Evolutionary conservation across 2,888 invertebrate species (phyloP).

Genomic region (Eupeodes luniger): DNA sequence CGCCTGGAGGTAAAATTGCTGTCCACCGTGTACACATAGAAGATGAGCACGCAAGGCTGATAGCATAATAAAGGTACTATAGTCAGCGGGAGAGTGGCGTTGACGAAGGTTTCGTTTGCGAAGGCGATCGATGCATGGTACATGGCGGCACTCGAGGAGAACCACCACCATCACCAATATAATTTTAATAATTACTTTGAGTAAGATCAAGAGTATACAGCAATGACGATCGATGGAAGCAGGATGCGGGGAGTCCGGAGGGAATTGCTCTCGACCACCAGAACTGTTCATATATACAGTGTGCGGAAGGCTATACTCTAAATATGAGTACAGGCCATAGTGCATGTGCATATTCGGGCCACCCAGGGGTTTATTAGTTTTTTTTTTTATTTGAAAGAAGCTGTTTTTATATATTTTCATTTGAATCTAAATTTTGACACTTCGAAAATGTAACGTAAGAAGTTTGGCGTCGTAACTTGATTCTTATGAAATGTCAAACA

Average conservation of each 20-base stretch:
- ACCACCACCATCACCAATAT: conserved; percentile 46
- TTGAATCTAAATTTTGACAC: too few species aligned
- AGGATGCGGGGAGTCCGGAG: conserved; percentile 38
- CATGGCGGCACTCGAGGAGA: conserved; percentile 37
- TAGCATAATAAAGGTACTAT: conserved; percentile 29
- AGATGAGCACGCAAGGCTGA: conserved; percentile 64
- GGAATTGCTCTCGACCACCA: conserved; percentile 42
- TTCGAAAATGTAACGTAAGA: too few species aligned
- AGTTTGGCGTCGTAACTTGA: too few species aligned
- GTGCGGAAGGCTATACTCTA: too few species aligned
- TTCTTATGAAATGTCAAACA: too few species aligned
- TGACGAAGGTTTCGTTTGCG: not conserved
- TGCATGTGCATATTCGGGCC: conserved; percentile 49
- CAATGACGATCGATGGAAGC: conserved; percentile 31
- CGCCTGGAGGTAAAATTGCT: conserved; percentile 53
- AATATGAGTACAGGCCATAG: too few species aligned
- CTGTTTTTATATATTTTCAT: too few species aligned
- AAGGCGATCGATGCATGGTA: not conserved
- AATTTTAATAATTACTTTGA: conserved; percentile 67
- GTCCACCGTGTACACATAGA: conserved; percentile 48
- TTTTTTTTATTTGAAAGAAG: conserved; percentile 37
- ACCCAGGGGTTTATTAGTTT: conserved; percentile 72
- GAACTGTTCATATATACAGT: not conserved
- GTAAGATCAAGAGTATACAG: conserved; percentile 23
- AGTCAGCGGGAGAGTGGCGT: conserved; percentile 39